Conservation (phyloP, 2,113 vertebrate genomes). For the Sminthopsis crassicaudata region DNA sequence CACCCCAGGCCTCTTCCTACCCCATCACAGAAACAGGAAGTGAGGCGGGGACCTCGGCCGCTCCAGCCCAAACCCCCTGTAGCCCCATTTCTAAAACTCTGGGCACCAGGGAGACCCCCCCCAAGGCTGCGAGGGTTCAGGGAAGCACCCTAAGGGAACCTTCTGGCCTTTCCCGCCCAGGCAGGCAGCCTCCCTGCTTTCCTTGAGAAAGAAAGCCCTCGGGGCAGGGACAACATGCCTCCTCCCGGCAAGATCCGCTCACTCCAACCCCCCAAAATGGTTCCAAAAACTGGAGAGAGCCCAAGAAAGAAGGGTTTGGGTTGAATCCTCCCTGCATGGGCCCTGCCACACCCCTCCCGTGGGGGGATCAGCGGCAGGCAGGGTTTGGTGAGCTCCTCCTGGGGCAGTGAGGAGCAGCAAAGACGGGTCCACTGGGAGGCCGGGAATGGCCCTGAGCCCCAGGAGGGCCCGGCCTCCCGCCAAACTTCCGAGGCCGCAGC, state of each 20-base stretch:
- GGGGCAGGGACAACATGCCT: too few species aligned
- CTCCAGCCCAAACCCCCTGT: background rate
- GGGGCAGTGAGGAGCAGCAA: rapidly evolving
- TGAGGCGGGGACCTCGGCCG: background rate
- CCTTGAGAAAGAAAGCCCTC: too few species aligned
- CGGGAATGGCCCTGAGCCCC: too few species aligned
- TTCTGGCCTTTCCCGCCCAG: background rate
- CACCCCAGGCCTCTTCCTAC: background rate
- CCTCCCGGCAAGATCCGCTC: background rate
- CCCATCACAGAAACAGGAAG: background rate
- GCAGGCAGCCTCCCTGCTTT: background rate
- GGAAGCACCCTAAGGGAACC: background rate
- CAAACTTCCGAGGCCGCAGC: background rate
- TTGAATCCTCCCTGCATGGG: too few species aligned
- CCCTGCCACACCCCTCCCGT: background rate
- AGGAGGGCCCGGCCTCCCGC: too few species aligned
- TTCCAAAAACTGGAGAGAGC: too few species aligned
- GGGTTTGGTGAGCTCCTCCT: background rate
- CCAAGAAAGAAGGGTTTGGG: too few species aligned
- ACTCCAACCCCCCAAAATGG: background rate
- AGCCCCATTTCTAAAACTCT: too few species aligned
- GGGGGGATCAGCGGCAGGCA: background rate
- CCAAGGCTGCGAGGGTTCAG: background rate
- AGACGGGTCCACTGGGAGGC: too few species aligned
- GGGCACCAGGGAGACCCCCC: too few species aligned